Evolutionary conservation across 2,797 vertebrate genomes (phyloP), one percentile per base, ranked within the genome.

Genomic region (Poeciliopsis infans): DNA sequence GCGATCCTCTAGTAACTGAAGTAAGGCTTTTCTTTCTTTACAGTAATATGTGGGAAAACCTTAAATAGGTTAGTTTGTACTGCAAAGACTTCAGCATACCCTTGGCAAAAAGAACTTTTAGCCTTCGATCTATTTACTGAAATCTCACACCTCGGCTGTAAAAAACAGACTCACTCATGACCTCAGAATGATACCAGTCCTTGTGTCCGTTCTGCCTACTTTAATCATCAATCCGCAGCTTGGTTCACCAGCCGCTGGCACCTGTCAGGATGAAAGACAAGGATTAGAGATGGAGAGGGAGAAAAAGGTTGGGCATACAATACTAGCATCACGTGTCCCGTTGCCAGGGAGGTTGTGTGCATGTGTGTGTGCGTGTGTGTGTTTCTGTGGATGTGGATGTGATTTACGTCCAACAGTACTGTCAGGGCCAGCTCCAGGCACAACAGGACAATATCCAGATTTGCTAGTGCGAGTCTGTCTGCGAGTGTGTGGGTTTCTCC

Each of bases 201-300:
- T 85, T 90, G 88, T 91, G 88, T 93, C 90, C 87, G 76, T 86
- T 91, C 87, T 91, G 91, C 89, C 89, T 84, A 79, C 87, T 92
- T 82, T 88, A 91, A 92, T 94, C 92, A 91, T 92, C 89, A 93
- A 90, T 92, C 89, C 84, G 87, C 91, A 88, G 92, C 84, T 87
- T 79, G 85, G 86, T 88, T 90, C 90, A 91, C 86, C 91, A 90
- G 90, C 88, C 87, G 86, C 91, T 91, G 91, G 93, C 92, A 92
- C 92, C 92, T 94, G 93, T 93, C 93, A 92, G 88, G 92, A 93
- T 93, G 90, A 93, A 91, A 93, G 92, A 93, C 92, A 84, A 83
- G 91, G 91, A 94, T 94, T 92, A 94, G 91, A 90, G 91, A 89
- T 80, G 88, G 85, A 90, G 87, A 82, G 86, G 83, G 91, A 86